A percentile compares a stretch with the other conserved stretches of the same genome.
Evolutionary conservation across 2,888 invertebrate genomes (phyloP).

Genomic region (Patella caerulea): DNA sequence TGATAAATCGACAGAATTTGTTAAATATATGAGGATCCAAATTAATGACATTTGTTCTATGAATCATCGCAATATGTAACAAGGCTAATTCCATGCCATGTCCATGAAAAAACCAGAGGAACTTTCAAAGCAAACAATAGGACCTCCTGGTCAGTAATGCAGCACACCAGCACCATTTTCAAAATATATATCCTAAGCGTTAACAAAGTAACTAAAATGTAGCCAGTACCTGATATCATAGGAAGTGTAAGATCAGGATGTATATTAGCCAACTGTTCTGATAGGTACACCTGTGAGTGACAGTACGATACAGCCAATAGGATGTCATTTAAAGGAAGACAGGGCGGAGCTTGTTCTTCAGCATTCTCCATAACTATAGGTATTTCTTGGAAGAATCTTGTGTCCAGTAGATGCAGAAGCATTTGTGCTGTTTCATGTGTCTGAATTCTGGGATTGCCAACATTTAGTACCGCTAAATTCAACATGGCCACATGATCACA

Average conservation of each 20-base stretch:
- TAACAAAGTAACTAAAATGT: no score
- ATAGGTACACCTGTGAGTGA: constrained; percentile 91
- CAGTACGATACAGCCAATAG: constrained; percentile 83
- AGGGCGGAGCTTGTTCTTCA: constrained; percentile 42
- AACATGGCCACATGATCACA: constrained; percentile 95
- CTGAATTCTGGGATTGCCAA: constrained; percentile 91
- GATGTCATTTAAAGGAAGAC: constrained; percentile 82
- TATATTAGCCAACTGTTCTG: constrained; percentile 90
- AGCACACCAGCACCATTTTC: no score
- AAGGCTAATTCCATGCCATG: no score
- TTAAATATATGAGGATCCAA: no score
- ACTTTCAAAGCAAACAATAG: no score
- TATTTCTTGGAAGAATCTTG: constrained; percentile 88
- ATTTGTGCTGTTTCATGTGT: constrained; percentile 96
- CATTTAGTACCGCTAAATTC: constrained; percentile 96
- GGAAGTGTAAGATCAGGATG: constrained; percentile 99
- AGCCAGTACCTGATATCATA: constrained; percentile 92
- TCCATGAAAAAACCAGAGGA: no score
- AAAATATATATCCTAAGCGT: no score
- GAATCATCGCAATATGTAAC: no score
- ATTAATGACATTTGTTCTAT: no score
- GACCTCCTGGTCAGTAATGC: no score
- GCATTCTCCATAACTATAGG: constrained; percentile 64
- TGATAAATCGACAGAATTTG: no score
- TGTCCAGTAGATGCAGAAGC: constrained; percentile 90